A percentile compares a stretch with the other conserved stretches of the same genome.
Conservation (phyloP, 2,888 invertebrate genomes). For the Drosophila siamana region DNA sequence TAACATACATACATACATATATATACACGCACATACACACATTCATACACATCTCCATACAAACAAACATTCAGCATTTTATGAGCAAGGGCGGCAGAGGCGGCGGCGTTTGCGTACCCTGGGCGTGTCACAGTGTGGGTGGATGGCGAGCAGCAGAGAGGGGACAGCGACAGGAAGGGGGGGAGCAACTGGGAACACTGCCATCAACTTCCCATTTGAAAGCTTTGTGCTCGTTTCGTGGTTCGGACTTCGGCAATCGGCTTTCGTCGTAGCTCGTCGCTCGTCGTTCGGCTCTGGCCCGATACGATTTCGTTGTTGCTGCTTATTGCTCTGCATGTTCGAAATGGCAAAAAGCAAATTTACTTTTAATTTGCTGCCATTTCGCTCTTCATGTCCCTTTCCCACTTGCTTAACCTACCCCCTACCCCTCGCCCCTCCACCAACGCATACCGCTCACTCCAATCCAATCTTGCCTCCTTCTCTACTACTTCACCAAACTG, state of each 20-base stretch:
- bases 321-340: constrained; percentile 39
- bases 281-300: constrained; percentile 19
- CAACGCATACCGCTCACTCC: too few species aligned
- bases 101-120: constrained; percentile 27
- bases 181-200: constrained; percentile 36
- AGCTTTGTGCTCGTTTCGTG: constrained; percentile 42
- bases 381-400: constrained; percentile 1
- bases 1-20: constrained; percentile 7
- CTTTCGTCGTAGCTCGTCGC: constrained; percentile 26
- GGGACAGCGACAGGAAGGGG: neutral
- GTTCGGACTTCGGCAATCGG: constrained; percentile 2
- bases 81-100: constrained; percentile 24
- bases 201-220: constrained; percentile 54
- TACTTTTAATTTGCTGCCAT: constrained; percentile 61
- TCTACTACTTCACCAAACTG: neutral
- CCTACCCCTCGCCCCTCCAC: neutral
- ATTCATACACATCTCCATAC: constrained; percentile 1
- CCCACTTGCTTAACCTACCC: neutral
- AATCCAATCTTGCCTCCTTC: too few species aligned
- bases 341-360: constrained; percentile 53
- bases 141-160: constrained; percentile 10
- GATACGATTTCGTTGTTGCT: constrained; percentile 28
- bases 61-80: constrained; percentile 1
- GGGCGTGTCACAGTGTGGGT: constrained; percentile 38
- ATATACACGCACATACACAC: constrained; percentile 13